phyloP scores from a whole-genome alignment of 2,888 invertebrate genomes.

The Leptopilina myrica region DNA sequence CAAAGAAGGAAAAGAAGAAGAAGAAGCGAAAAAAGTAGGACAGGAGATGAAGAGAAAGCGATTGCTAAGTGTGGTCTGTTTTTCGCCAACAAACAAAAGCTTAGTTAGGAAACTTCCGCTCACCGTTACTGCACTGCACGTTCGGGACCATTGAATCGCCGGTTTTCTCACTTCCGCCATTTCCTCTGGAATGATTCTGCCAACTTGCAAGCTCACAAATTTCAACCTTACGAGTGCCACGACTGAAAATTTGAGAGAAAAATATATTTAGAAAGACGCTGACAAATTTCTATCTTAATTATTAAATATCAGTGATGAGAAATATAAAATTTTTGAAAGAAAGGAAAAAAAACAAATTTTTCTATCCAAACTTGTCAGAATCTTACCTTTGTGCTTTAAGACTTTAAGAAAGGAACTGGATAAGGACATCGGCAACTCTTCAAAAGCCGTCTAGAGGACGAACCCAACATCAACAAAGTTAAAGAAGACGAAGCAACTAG shows the following conservation, averaged over 20 bases:
- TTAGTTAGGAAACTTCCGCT: constrained; percentile 45
- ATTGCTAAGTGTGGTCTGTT: constrained; percentile 43
- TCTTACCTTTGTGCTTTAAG: not conserved
- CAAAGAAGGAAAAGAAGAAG: constrained; percentile 4
- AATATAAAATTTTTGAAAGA: not conserved
- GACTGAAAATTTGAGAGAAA: not conserved
- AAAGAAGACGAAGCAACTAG: constrained; percentile 19
- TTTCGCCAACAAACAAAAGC: constrained; percentile 46
- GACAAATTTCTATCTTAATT: not conserved
- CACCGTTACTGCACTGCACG: constrained; percentile 33
- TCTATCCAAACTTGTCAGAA: not conserved
- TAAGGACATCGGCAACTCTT: constrained; percentile 20
- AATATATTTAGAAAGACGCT: not conserved
- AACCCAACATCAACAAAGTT: constrained; percentile 11
- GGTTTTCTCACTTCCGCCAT: constrained; percentile 45
- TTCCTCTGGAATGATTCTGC: constrained; percentile 44
- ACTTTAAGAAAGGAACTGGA: not conserved
- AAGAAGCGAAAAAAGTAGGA: not conserved
- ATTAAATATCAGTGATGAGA: not conserved
- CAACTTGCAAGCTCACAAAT: constrained; percentile 43
- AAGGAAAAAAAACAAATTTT: not conserved
- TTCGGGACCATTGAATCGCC: constrained; percentile 44
- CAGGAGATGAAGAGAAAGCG: constrained; percentile 28
- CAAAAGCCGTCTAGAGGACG: constrained; percentile 4
- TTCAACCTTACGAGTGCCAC: not conserved